Evolutionary conservation across 2,888 invertebrate genomes (phyloP), one percentile per base, ranked within the genome.

Genomic region (Venusia cambrica): DNA sequence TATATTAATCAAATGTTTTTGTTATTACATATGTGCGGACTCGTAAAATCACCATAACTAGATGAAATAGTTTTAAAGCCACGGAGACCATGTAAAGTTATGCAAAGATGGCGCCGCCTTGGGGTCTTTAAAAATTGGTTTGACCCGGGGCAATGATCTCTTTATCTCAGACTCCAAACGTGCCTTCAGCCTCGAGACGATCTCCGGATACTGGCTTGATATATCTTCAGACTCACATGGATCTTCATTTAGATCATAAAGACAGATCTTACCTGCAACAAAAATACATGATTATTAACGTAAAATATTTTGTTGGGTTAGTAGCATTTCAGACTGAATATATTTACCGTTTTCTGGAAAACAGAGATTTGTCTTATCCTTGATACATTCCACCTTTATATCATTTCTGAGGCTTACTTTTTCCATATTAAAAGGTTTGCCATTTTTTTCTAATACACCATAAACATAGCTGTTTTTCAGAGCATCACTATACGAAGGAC

Each of bases 171-270:
- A 36, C 34, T 57, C 37, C 36, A 83, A 45, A 5, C 54, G 48
- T 2, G 16, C 11, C 4, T 48, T 41, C 51, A 84, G 45, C 8
- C 34, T 54, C 2, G 48, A 24, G 2, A 65, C 65, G n/a, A 80
- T 40, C 12, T 72, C 63, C 4, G 69, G 66, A 42, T 69, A 40
- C 1, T 9, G 27, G 0, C 30, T 35, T 5, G 75, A 72, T 41
- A 83, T 45, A 28, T 84, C 74, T 35, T 37, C 54, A 2, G 39
- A 59, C 53, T 84, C 84, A 41, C 84, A 84, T 0, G 81, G 80
- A 54, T 84, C 84, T 11, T 67, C 51, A 36, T 57, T 69, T 4
- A 84, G 73, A 41, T 83, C 73, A 44, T 62, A 83, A 20, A 84
- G 57, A 36, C 83, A 84, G 11, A 52, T 41, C 18, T 50, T 19